Conservation (phyloP, 1,140 invertebrate species). For the Adoxophyes honmai region DNA sequence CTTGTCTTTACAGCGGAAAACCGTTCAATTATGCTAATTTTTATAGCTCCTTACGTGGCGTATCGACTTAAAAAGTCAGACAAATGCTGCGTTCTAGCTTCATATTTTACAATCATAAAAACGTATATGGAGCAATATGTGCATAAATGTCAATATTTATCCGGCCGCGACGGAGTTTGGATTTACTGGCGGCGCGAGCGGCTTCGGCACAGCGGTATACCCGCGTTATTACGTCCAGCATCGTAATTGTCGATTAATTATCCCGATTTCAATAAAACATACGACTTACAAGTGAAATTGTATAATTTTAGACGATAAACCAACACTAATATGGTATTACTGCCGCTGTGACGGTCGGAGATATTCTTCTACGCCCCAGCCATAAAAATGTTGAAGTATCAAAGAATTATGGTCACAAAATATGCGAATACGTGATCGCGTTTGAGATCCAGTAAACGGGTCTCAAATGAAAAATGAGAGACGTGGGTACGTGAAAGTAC, state of each 20-base stretch:
- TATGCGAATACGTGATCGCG: slow-evolving; percentile 46
- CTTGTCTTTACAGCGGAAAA: slow-evolving; percentile 60
- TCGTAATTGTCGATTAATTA: slow-evolving; percentile 75
- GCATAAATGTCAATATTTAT: slow-evolving; percentile 74
- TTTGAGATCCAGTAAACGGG: slow-evolving; percentile 31
- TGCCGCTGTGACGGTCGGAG: slow-evolving; percentile 36
- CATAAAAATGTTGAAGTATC: slow-evolving; percentile 49
- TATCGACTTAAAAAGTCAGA: slow-evolving; percentile 55
- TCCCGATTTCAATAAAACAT: slow-evolving; percentile 70
- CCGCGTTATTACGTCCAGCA: slow-evolving; percentile 59
- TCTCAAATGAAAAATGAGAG: slow-evolving; percentile 22
- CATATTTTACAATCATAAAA: slow-evolving; percentile 75
- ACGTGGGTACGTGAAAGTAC: slow-evolving; percentile 46
- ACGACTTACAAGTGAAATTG: slow-evolving; percentile 62
- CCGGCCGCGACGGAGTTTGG: slow-evolving; percentile 31
- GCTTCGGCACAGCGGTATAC: slow-evolving; percentile 56
- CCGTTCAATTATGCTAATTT: slow-evolving; percentile 73
- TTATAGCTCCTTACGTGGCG: slow-evolving; percentile 60
- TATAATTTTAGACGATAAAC: slow-evolving; percentile 60
- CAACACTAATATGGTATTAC: slow-evolving; percentile 60
- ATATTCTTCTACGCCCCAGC: slow-evolving; percentile 32
- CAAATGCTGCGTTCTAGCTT: slow-evolving; percentile 54
- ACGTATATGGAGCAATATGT: slow-evolving; percentile 75
- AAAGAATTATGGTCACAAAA: slow-evolving; percentile 51
- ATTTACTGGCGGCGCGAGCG: slow-evolving; percentile 37